Evolutionary conservation across 2,113 vertebrate genomes (phyloP).

Genomic region (Paramisgurnus dabryanus): DNA sequence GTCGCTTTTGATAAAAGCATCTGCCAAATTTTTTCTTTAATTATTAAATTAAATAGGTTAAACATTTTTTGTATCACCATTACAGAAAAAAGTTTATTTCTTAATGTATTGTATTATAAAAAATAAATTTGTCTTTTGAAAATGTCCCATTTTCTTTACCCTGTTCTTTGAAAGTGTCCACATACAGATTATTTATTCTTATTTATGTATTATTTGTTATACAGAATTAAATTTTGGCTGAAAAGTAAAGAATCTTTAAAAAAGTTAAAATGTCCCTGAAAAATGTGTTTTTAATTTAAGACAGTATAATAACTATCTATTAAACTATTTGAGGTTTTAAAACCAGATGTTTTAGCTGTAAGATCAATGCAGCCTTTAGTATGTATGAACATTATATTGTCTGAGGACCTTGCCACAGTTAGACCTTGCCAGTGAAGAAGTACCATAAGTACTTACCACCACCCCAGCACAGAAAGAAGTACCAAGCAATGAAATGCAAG

Average conservation of each 20-base stretch:
- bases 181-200: not conserved
- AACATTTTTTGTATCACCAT: no score
- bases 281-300: not conserved
- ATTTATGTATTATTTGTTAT: not conserved
- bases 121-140: no score
- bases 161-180: no score
- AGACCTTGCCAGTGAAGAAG: not conserved
- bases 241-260: not conserved
- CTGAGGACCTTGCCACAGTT: conserved; percentile 6
- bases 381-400: not conserved
- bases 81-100: no score
- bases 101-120: no score
- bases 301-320: not conserved
- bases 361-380: not conserved
- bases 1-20: no score
- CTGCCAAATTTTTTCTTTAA: no score
- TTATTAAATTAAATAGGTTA: no score
- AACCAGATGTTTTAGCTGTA: not conserved
- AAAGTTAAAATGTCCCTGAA: conserved; percentile 12
- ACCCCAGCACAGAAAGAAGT: not conserved
- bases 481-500: not conserved
- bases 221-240: not conserved
- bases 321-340: not conserved
- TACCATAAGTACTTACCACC: conserved; percentile 2
- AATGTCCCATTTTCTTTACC: no score